These are phyloP conservation scores for Calosoma granatense DNA, from an alignment of 1,140 invertebrate species.

Conservation along the genomic window DNA sequence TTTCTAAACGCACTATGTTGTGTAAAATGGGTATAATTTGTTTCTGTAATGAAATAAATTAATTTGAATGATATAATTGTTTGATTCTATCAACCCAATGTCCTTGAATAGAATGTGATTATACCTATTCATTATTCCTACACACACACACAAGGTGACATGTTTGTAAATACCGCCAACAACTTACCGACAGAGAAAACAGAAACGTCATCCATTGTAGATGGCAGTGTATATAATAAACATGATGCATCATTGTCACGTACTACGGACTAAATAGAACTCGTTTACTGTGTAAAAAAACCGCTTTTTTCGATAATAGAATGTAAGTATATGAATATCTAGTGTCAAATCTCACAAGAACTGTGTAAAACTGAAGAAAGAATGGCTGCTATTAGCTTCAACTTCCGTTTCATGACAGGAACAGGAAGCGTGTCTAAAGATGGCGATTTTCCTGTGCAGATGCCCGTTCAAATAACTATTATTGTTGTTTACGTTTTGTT, in stretches of 20 bases:
- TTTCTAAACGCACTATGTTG: slow-evolving; percentile 1
- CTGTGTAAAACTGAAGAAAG: neutral
- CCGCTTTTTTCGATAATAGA: neutral
- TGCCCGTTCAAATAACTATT: slow-evolving; percentile 14
- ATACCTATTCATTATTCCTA: too few species aligned
- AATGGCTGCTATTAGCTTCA: slow-evolving; percentile 24
- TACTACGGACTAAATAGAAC: neutral
- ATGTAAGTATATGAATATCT: neutral
- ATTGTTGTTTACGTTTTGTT: slow-evolving; percentile 14
- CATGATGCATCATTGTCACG: neutral
- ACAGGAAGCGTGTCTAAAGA: slow-evolving; percentile 32
- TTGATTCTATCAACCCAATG: neutral
- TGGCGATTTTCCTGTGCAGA: slow-evolving; percentile 26
- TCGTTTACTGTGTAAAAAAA: neutral
- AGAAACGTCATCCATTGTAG: neutral
- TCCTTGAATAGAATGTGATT: too few species aligned
- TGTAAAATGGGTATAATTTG: slow-evolving; percentile 9
- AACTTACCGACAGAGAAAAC: neutral
- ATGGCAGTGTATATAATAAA: neutral
- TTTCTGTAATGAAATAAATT: slow-evolving; percentile 5
- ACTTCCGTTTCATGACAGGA: slow-evolving; percentile 34
- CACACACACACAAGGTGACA: too few species aligned
- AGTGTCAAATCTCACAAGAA: neutral
- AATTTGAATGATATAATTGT: neutral
- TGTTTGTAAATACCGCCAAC: too few species aligned